Evolutionary conservation across 2,113 vertebrate species (phyloP).

Genomic region (Mustela nigripes): DNA sequence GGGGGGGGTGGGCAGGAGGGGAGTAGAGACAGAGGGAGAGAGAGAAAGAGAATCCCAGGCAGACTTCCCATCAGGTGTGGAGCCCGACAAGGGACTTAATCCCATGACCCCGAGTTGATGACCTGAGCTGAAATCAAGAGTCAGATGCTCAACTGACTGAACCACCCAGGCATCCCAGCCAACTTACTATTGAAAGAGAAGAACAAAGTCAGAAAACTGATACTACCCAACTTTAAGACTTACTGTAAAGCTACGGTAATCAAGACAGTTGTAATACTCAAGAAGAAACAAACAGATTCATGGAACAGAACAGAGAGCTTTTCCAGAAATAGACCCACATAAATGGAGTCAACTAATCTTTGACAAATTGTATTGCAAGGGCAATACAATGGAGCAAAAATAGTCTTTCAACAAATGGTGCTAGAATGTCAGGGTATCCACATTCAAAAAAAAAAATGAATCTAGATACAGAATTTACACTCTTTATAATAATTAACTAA

Average conservation of each 20-base stretch:
- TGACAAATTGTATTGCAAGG: neutral
- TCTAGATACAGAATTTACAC: neutral
- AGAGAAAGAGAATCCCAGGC: neutral
- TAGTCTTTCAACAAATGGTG: neutral
- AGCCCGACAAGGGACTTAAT: neutral
- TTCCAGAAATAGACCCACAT: neutral
- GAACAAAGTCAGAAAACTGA: neutral
- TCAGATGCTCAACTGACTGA: neutral
- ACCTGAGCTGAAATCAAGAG: neutral
- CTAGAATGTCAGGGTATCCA: neutral
- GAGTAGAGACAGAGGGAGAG: neutral
- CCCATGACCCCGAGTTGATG: neutral
- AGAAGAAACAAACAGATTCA: neutral
- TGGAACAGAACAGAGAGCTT: neutral
- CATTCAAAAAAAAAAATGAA: neutral
- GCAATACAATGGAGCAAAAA: neutral
- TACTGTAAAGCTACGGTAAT: neutral
- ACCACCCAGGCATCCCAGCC: neutral
- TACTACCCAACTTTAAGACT: neutral
- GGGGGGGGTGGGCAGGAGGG: too few species aligned
- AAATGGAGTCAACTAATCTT: neutral
- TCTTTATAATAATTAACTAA: neutral
- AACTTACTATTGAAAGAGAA: neutral
- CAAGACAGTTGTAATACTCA: neutral
- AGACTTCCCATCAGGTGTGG: neutral